These are phyloP conservation scores for Anthophora plumipes DNA, from an alignment of 2,888 invertebrate species.

Conservation along the genomic window DNA sequence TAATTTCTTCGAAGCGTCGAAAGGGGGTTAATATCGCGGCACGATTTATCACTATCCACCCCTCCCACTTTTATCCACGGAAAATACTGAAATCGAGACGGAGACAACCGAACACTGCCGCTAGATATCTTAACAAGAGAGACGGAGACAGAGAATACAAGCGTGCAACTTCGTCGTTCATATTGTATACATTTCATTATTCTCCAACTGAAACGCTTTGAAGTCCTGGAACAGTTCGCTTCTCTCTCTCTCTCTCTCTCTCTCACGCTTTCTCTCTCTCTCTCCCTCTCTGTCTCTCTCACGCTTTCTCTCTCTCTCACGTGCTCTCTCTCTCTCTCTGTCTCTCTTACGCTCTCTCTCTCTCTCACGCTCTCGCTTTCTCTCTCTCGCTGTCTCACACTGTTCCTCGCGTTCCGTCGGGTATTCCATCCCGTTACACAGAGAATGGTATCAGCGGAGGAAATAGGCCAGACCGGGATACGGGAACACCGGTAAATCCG, in stretches of 20 bases:
- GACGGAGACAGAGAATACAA: constrained; percentile 16
- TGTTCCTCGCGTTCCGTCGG: constrained; percentile 10
- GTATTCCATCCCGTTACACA: constrained; percentile 53
- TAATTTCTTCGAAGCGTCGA: constrained; percentile 27
- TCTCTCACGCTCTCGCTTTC: not conserved
- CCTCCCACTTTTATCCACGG: not conserved
- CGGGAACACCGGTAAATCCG: constrained; percentile 47
- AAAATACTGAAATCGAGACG: constrained; percentile 25
- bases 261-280: not conserved
- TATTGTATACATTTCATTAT: constrained; percentile 61
- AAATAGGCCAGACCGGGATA: constrained; percentile 55
- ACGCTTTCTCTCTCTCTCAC: too few relatives aligned
- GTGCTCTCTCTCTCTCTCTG: not conserved
- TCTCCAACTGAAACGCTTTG: constrained; percentile 50
- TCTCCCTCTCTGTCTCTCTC: constrained; percentile 6
- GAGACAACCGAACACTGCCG: constrained; percentile 2
- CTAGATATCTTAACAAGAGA: constrained; percentile 11
- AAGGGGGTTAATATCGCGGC: constrained; percentile 37
- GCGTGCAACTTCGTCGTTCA: constrained; percentile 27
- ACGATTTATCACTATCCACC: constrained; percentile 27
- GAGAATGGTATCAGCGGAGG: constrained; percentile 42
- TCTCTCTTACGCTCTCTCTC: constrained; percentile 7
- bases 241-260: not conserved
- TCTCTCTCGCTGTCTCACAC: not conserved
- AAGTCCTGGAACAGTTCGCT: constrained; percentile 47